phyloP scores from a whole-genome alignment of 1,140 invertebrate species.

The Lordiphosa clarofinis region DNA sequence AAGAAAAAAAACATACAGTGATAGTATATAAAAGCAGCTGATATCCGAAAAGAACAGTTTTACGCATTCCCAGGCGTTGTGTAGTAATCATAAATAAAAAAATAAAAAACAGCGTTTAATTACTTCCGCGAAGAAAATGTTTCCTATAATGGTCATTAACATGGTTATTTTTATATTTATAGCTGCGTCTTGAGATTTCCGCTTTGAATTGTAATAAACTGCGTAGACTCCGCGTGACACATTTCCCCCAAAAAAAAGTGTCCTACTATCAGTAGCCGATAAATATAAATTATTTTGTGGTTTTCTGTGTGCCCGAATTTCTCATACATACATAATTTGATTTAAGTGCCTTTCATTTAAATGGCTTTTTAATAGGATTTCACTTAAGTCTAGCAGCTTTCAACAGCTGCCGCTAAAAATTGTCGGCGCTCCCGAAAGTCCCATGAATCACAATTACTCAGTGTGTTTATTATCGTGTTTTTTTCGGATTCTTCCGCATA shows the following conservation, averaged over 20 bases:
- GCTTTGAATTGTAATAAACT: conserved; percentile 24
- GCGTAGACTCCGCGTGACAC: conserved; percentile 57
- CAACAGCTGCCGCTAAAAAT: conserved; percentile 13
- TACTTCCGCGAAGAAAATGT: too few species aligned
- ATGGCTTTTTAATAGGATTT: conserved; percentile 16
- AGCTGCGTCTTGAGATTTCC: conserved; percentile 8
- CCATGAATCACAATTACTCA: conserved; percentile 2
- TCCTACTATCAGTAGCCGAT: conserved; percentile 29
- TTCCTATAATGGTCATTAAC: too few species aligned
- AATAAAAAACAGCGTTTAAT: too few species aligned
- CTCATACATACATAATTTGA: conserved; percentile 32
- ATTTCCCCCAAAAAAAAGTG: background rate
- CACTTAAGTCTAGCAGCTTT: background rate
- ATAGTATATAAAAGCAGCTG: background rate
- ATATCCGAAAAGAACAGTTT: background rate
- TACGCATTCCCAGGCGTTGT: too few species aligned
- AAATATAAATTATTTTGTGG: conserved; percentile 38
- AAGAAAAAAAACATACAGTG: conserved; percentile 6
- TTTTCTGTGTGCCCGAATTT: conserved; percentile 1
- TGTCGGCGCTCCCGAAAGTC: background rate
- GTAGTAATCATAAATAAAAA: too few species aligned
- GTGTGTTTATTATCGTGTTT: background rate
- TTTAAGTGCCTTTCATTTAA: conserved; percentile 16
- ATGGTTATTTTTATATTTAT: too few species aligned
- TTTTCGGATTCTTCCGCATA: conserved; percentile 1